Evolutionary conservation across 2,888 invertebrate species (phyloP), one percentile per base, ranked within the genome.

Genomic region (Entomobrya proxima): DNA sequence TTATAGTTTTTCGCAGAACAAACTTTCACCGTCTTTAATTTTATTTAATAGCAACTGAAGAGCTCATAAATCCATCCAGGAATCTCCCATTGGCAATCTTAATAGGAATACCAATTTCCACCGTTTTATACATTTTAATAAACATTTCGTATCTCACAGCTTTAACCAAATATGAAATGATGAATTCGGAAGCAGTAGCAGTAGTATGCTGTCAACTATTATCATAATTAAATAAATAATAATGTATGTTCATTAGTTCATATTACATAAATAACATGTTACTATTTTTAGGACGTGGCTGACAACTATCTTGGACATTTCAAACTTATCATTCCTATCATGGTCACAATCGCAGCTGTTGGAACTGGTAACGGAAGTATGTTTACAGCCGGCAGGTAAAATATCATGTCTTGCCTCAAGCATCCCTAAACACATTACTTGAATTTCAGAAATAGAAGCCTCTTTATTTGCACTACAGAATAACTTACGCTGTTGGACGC

Each of bases 121-220:
- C 98, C 40, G 92, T 97, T 61, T 97, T 98, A 92, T 98, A 98
- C 92, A 95, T 97, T 80, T 93, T 98, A 90, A 97, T 98, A 91
- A 98, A 98, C 93, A 94, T 98, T 88, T 97, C 98, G 58, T 98
- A 98, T 92, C 93, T 98, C 92, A 96, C 98, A 30, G 98, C 97
- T 88, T 97, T 98, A 96, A 97, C 97, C 78, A 96, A 97, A 47
- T 94, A 95, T 91, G 97, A 98, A 92, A 96, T 98, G 95, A 94
- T 96, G 84, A 95, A 95, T 90, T 97, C 97, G 83, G 96, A 97
- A 92, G 98, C 98, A 24, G 98, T 98, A 75, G 98, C 98, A n/a
- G 97, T 98, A 91, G 94, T 94, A 91, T 92, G 93, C 30, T 50
- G 32, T 18, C 27, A 15, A 7, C 9, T 47, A 5, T 47, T n/a